A percentile compares a stretch with the other conserved stretches of the same genome.
These are phyloP conservation scores for Gonatopus flavifemur DNA, from an alignment of 1,140 invertebrate species.

Conservation along the genomic window DNA sequence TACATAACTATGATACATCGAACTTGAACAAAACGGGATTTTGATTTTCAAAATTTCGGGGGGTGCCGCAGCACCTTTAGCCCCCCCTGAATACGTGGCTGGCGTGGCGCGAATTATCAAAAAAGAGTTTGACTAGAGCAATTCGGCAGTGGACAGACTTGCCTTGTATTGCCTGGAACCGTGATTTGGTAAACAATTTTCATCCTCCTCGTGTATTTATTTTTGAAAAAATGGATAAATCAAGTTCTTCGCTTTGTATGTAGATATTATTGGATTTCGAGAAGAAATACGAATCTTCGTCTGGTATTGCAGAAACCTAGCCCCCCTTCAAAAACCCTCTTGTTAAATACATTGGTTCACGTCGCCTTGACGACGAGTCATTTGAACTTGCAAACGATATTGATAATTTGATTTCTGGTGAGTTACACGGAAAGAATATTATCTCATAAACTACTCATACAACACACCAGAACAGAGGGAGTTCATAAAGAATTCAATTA, in stretches of 20 bases:
- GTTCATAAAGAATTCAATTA: no score
- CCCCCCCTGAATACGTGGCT: no score
- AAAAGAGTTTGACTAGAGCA: conserved; percentile 7
- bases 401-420: conserved; percentile 3
- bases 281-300: neutral
- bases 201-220: neutral
- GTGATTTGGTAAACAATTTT: conserved; percentile 13
- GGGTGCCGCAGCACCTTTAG: no score
- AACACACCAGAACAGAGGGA: no score
- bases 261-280: conserved; percentile 2
- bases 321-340: neutral
- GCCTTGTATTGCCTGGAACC: conserved; percentile 7
- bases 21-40: no score
- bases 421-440: no score
- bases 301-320: conserved; percentile 1
- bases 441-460: no score
- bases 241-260: neutral
- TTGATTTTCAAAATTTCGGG: no score
- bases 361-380: conserved; percentile 2
- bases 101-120: conserved; percentile 15
- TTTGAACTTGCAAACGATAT: neutral
- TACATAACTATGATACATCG: no score
- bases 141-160: conserved; percentile 13
- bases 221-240: neutral
- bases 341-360: neutral